Percentiles rank a stretch among this genome's conserved stretches.
Conservation (phyloP, 2,888 invertebrate genomes). For the Cheilosia vernalis region DNA sequence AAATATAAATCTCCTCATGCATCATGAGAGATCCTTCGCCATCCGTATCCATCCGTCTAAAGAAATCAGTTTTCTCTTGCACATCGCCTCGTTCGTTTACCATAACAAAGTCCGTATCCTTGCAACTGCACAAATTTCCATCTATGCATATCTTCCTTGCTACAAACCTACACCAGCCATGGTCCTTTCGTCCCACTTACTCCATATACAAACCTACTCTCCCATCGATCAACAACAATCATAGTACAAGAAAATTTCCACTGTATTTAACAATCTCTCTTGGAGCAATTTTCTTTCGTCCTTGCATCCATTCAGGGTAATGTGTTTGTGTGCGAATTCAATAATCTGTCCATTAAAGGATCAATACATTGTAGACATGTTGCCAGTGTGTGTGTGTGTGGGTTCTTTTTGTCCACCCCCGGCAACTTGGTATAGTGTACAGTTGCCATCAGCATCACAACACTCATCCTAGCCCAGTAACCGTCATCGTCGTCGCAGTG, state of each 20-base stretch:
- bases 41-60: slow-evolving; percentile 32
- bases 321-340: slow-evolving; percentile 53
- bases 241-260: slow-evolving; percentile 68
- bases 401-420: slow-evolving; percentile 5
- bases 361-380: slow-evolving; percentile 53
- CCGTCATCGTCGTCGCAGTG: slow-evolving; percentile 1
- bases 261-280: slow-evolving; percentile 65
- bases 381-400: neutral
- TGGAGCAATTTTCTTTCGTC: slow-evolving; percentile 18
- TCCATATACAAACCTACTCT: neutral
- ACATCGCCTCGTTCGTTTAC: slow-evolving; percentile 51
- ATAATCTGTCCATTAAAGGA: slow-evolving; percentile 73
- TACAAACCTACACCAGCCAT: neutral
- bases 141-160: slow-evolving; percentile 40
- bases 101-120: slow-evolving; percentile 49
- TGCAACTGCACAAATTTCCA: slow-evolving; percentile 49
- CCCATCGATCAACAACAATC: slow-evolving; percentile 66
- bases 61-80: slow-evolving; percentile 65
- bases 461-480: slow-evolving; percentile 42
- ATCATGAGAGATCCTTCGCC: slow-evolving; percentile 23
- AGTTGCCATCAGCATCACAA: slow-evolving; percentile 37
- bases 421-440: neutral
- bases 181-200: neutral
- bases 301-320: slow-evolving; percentile 15
- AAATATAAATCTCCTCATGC: slow-evolving; percentile 31